Evolutionary conservation across 2,888 invertebrate species (phyloP), one percentile per base, ranked within the genome.

Genomic region (Hanleya hanleyi): DNA sequence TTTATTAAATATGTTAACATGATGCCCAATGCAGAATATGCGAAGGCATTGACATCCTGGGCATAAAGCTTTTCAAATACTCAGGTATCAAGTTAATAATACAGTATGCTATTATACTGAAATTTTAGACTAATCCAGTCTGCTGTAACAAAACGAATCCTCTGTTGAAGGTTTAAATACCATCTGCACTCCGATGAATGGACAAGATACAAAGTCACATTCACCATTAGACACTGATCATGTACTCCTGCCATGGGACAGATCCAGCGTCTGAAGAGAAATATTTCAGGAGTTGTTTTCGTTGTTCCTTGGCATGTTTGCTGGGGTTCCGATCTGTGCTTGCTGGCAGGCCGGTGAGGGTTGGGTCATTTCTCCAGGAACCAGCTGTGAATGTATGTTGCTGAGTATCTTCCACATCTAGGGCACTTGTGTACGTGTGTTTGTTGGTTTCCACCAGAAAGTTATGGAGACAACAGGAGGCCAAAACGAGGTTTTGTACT

Each of bases 381-480:
- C 69, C 69, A 5, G 33, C 6, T n/a, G 37, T 22, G 37, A 57
- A 57, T 18, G 50, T 57, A 37, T 57, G 9, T 6, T 12, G 12
- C 32, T 37, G 49, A 12, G 47, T 41, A 61, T 51, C 61, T 61
- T 69, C 69, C n/a, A 47, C 36, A 37, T 69, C 69, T 22, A n/a
- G 18, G 12, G 18, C 9, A 61, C 4, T 26, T 32, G 32, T 18
- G 61, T 69, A 69, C n/a, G 22, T 49, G 33, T 26, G 35, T 36
- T 47, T 49, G 22, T 69, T 35, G 12, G 33, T 61, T 15, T 69
- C 69, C 15, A 69, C 35, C 36, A 69, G n/a, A 33, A 57, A 57
- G 36, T 69, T 69, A 57, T 69, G 69, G 29, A 69, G 35, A 57
- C 51, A 51, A 37, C 69, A 69, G 51, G 69, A n/a, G 6, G 69